phyloP scores from a whole-genome alignment of 2,888 invertebrate genomes.

The Troides aeacus region DNA sequence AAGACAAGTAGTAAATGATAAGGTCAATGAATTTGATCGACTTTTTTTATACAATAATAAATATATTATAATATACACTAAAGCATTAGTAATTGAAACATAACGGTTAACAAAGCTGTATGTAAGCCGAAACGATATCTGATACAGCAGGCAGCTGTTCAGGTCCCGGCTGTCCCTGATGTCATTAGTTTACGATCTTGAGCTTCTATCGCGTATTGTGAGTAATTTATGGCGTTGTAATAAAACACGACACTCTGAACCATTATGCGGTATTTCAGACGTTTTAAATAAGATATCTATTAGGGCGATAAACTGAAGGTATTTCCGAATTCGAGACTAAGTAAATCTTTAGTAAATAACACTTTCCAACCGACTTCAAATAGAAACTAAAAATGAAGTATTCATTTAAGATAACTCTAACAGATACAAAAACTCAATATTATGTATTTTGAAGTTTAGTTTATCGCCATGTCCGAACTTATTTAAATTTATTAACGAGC shows the following conservation, averaged over 20 bases:
- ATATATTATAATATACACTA: too few species aligned
- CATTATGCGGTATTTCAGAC: neutral
- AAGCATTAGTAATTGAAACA: neutral
- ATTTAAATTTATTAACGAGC: too few species aligned
- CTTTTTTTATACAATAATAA: too few species aligned
- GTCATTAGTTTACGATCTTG: constrained; percentile 3
- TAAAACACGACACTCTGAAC: neutral
- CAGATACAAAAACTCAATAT: too few species aligned
- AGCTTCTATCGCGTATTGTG: neutral
- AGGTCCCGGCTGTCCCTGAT: constrained; percentile 1
- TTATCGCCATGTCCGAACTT: too few species aligned
- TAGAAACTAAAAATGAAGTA: too few species aligned
- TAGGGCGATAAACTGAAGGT: neutral
- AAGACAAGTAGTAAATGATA: neutral
- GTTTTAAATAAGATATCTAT: neutral
- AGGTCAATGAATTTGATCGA: too few species aligned
- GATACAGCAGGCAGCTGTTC: constrained; percentile 4
- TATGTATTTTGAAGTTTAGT: too few species aligned
- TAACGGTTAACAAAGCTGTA: neutral
- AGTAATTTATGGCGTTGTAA: neutral
- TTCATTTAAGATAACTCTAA: too few species aligned
- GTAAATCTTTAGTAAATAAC: too few species aligned
- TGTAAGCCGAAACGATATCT: neutral
- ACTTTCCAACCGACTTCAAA: too few species aligned
- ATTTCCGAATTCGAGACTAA: neutral